A percentile compares a stretch with the other conserved stretches of the same genome.
Conservation (phyloP, 92 coral and sea anemone species). For the Blastomussa wellsi region DNA sequence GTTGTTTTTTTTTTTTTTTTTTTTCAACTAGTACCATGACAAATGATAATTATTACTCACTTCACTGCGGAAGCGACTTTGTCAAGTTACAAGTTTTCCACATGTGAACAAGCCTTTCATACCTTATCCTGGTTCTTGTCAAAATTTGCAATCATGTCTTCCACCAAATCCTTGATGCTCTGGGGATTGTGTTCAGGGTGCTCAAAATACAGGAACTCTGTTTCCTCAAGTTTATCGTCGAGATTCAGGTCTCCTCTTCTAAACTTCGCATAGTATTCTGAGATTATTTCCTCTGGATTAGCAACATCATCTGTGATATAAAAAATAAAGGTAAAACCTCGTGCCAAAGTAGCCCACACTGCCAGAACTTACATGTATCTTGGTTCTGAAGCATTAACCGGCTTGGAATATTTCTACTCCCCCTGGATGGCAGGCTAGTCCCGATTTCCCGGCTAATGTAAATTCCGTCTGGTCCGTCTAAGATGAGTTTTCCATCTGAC, state of each 20-base stretch:
- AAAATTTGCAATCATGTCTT: conserved; percentile 80
- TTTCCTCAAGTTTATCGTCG: conserved; percentile 74
- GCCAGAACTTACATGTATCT: background rate
- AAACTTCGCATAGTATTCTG: conserved; percentile 27
- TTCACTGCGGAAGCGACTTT: too few relatives aligned
- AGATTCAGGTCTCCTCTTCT: conserved; percentile 76
- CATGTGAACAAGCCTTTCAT: background rate
- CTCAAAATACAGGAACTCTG: conserved; percentile 87
- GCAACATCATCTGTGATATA: conserved; percentile 82
- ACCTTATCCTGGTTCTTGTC: conserved; percentile 90
- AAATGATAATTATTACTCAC: too few relatives aligned
- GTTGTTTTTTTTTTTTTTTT: too few relatives aligned
- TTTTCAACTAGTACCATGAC: too few relatives aligned
- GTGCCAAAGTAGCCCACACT: background rate
- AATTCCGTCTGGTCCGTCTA: too few relatives aligned
- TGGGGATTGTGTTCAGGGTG: conserved; percentile 95
- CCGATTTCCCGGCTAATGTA: too few relatives aligned
- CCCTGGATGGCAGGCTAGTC: too few relatives aligned
- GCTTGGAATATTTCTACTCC: too few relatives aligned
- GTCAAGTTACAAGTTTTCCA: background rate
- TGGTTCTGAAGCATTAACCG: too few relatives aligned
- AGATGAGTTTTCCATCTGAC: too few relatives aligned
- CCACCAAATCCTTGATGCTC: conserved; percentile 85
- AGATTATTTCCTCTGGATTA: conserved; percentile 56
- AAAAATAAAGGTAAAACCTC: conserved; percentile 24